Percentiles rank a stretch among this genome's conserved stretches.
These are phyloP conservation scores for Aphidius gifuensis DNA, from an alignment of 1,140 invertebrate species.

Conservation along the genomic window DNA sequence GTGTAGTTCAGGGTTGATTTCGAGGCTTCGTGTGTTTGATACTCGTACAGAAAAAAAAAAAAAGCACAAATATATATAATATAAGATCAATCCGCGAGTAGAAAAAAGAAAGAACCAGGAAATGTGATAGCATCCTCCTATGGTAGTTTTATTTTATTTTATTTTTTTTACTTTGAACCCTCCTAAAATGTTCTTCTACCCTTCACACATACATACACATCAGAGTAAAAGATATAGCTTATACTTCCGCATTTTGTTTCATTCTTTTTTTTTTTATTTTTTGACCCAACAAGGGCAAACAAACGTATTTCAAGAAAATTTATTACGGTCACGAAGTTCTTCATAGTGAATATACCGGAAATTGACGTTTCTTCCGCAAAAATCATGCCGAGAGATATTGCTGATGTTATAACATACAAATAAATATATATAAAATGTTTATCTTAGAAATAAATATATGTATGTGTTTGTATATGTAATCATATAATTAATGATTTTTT, in stretches of 20 bases:
- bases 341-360: too few relatives aligned
- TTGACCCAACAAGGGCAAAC: too few relatives aligned
- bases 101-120: slow-evolving; percentile 1
- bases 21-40: neutral
- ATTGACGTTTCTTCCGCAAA: too few relatives aligned
- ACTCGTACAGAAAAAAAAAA: neutral
- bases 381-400: too few relatives aligned
- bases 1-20: neutral
- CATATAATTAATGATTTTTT: too few relatives aligned
- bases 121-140: neutral
- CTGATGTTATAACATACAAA: too few relatives aligned
- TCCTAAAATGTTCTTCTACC: neutral
- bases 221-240: neutral
- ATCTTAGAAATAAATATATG: too few relatives aligned
- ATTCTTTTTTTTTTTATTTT: neutral
- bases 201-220: too few relatives aligned
- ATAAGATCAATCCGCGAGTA: neutral
- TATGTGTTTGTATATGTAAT: too few relatives aligned
- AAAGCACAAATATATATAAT: neutral
- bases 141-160: neutral
- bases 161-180: neutral
- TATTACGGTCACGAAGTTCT: too few relatives aligned
- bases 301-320: too few relatives aligned
- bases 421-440: too few relatives aligned
- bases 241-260: neutral